phyloP scores from a whole-genome alignment of 2,113 vertebrate genomes.

The Amazona guildingii region DNA sequence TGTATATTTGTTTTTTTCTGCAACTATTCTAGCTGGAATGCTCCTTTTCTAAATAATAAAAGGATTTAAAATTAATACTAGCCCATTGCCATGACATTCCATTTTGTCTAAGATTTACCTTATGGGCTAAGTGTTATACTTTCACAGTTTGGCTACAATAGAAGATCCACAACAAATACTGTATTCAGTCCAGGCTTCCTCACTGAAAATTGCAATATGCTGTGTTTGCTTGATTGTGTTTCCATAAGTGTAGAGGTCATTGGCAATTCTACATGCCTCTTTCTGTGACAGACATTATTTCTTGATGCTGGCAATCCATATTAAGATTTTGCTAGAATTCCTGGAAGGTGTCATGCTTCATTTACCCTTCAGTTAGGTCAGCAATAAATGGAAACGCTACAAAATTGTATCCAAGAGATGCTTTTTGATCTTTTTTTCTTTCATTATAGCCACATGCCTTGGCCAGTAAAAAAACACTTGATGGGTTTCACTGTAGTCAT shows the following conservation, averaged over 20 bases:
- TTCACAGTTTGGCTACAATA: background rate
- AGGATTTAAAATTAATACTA: background rate
- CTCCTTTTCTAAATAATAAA: background rate
- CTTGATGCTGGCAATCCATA: background rate
- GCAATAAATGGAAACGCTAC: background rate
- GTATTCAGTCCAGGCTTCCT: background rate
- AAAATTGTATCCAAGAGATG: background rate
- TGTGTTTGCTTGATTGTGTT: background rate
- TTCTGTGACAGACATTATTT: background rate
- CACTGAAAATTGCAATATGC: background rate
- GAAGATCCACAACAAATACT: background rate
- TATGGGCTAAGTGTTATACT: background rate
- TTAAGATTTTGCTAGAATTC: background rate
- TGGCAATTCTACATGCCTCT: background rate
- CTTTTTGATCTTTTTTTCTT: background rate
- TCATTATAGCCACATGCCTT: background rate
- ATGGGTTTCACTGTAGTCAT: background rate
- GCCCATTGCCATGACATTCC: background rate
- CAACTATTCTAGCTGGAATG: background rate
- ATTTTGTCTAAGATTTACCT: background rate
- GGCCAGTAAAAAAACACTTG: background rate
- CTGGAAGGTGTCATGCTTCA: background rate
- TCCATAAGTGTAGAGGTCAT: background rate
- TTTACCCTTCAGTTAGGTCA: background rate
- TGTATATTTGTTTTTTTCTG: background rate